These are phyloP conservation scores for Tragelaphus imberbis DNA, from an alignment of 2,113 vertebrate species.

Conservation along the genomic window DNA sequence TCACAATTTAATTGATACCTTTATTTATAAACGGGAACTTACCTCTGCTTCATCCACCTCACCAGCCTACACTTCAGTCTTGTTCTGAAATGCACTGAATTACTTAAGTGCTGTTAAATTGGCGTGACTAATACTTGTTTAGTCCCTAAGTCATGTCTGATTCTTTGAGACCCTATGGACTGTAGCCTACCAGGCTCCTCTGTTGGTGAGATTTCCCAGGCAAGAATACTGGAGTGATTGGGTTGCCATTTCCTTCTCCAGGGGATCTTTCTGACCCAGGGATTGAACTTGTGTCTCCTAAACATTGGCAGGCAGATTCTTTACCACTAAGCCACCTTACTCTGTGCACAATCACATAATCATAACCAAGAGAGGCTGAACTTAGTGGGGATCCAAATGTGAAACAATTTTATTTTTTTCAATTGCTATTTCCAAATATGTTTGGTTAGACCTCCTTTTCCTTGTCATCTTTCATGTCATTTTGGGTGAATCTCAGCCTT, in stretches of 20 bases:
- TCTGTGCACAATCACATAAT: background rate
- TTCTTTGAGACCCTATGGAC: accelerated
- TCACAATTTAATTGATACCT: background rate
- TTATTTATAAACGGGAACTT: background rate
- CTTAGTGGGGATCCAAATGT: background rate
- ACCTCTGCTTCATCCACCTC: background rate
- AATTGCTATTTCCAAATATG: background rate
- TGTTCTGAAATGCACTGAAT: background rate
- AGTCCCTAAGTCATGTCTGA: background rate
- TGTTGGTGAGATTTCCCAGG: background rate
- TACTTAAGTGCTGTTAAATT: background rate
- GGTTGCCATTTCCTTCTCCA: background rate
- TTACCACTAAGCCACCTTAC: background rate
- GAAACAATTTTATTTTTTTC: background rate
- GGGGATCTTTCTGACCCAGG: background rate
- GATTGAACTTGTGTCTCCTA: background rate
- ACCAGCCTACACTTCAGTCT: background rate
- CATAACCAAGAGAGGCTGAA: background rate
- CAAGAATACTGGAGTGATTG: background rate
- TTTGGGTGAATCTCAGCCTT: background rate
- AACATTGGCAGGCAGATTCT: background rate
- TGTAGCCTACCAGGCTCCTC: background rate
- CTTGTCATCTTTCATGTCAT: background rate
- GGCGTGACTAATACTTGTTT: background rate
- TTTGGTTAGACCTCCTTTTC: background rate